Conservation (phyloP, 2,888 invertebrate genomes). For the Macrosoma leucophasiata region DNA sequence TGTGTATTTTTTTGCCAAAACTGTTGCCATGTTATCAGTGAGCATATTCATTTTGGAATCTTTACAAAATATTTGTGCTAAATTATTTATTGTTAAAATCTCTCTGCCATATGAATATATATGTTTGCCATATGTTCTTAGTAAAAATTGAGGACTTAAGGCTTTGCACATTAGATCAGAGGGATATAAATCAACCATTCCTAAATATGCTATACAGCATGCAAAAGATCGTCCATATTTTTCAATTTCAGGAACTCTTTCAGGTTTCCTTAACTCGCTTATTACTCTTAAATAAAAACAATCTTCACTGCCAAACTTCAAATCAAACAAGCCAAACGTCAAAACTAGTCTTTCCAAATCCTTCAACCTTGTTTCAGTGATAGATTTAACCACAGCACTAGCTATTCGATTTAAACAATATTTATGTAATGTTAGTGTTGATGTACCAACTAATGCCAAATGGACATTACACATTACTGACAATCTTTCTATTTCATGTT, state of each 20-base stretch:
- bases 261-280: conserved; percentile 68
- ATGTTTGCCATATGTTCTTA: conserved; percentile 70
- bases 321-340: conserved; percentile 78
- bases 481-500: conserved; percentile 73
- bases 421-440: conserved; percentile 53
- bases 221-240: conserved; percentile 76
- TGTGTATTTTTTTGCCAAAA: conserved; percentile 76
- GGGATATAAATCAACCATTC: conserved; percentile 73
- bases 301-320: conserved; percentile 59
- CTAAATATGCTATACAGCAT: conserved; percentile 77
- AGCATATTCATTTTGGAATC: conserved; percentile 76
- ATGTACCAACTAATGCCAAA: conserved; percentile 77
- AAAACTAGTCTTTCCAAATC: conserved; percentile 84
- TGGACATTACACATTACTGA: conserved; percentile 80
- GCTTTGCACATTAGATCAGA: conserved; percentile 74
- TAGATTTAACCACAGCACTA: conserved; percentile 60
- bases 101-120: conserved; percentile 70
- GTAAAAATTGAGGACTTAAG: conserved; percentile 75
- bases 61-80: conserved; percentile 76
- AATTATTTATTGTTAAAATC: conserved; percentile 77
- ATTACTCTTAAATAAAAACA: conserved; percentile 52
- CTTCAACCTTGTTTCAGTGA: conserved; percentile 77
- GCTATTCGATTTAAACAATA: conserved; percentile 60
- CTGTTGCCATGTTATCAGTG: conserved; percentile 51
- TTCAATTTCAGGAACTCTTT: conserved; percentile 72